Percentiles rank a stretch among this genome's conserved stretches.
phyloP scores from a whole-genome alignment of 2,113 vertebrate species.

The Tetrao urogallus region DNA sequence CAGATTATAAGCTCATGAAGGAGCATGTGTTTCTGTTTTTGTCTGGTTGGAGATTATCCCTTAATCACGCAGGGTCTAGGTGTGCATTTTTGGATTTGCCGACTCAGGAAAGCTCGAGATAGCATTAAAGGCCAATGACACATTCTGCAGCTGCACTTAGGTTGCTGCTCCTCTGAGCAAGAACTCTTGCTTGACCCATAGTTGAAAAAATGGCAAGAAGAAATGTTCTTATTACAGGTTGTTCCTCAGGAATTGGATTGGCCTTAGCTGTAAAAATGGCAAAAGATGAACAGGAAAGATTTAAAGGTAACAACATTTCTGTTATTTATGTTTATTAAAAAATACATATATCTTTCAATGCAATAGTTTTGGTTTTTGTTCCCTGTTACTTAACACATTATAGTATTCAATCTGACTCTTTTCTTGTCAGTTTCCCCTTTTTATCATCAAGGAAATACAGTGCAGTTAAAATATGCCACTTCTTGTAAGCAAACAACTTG shows the following conservation, averaged over 20 bases:
- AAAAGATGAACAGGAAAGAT: constrained; percentile 87
- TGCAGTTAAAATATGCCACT: not conserved
- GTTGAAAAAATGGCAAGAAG: constrained; percentile 80
- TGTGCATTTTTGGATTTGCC: constrained; percentile 63
- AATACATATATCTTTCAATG: not conserved
- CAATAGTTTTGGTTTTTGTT: not conserved
- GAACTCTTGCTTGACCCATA: not conserved
- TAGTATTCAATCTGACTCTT: not conserved
- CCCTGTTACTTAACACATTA: not conserved
- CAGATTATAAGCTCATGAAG: constrained; percentile 51
- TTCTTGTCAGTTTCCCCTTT: not conserved
- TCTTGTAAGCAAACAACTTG: not conserved
- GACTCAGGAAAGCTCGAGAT: constrained; percentile 60
- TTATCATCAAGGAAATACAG: not conserved
- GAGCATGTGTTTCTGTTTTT: constrained; percentile 45
- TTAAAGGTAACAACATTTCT: constrained; percentile 82
- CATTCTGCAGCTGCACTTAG: not conserved
- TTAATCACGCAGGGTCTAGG: constrained; percentile 63
- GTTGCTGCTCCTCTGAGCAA: not conserved
- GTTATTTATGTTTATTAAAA: not conserved
- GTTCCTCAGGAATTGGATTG: constrained; percentile 89
- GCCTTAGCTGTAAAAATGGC: constrained; percentile 84
- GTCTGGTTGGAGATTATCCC: constrained; percentile 66
- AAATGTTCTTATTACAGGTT: constrained; percentile 87
- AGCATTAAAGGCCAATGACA: constrained; percentile 27